phyloP scores from a whole-genome alignment of 2,113 vertebrate genomes.

The Odobenus rosmarus region DNA sequence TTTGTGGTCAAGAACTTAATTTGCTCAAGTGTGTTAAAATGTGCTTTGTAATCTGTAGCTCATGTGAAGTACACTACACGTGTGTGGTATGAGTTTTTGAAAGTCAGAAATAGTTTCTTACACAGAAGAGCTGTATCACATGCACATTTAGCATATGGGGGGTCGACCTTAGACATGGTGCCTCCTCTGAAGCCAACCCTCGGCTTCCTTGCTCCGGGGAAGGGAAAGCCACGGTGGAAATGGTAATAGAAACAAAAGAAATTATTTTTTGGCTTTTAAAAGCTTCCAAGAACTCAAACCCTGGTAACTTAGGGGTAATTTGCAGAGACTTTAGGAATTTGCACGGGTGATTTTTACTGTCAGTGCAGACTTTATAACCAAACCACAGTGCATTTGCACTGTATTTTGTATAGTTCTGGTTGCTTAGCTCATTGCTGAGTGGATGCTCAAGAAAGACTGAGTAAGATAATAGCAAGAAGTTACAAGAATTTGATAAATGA shows the following conservation, averaged over 20 bases:
- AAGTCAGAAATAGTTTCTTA: neutral
- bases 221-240: neutral
- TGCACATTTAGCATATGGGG: neutral
- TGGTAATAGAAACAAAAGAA: conserved; percentile 1
- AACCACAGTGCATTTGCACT: neutral
- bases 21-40: conserved; percentile 18
- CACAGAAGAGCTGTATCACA: neutral
- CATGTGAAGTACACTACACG: neutral
- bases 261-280: neutral
- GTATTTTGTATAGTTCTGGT: neutral
- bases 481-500: neutral
- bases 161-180: neutral
- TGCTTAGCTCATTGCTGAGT: neutral
- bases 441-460: neutral
- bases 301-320: conserved; percentile 2
- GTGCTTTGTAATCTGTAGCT: neutral
- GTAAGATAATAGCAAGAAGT: neutral
- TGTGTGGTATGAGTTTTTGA: conserved; percentile 3
- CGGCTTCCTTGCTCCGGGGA: neutral
- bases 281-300: neutral
- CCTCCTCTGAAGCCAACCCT: neutral
- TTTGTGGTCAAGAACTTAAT: neutral
- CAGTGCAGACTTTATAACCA: conserved; percentile 7
- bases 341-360: conserved; percentile 8
- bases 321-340: conserved; percentile 46